Percentiles rank a stretch among this genome's conserved stretches.
Evolutionary conservation across 2,888 invertebrate genomes (phyloP).

Genomic region (Toxonevra muliebris): DNA sequence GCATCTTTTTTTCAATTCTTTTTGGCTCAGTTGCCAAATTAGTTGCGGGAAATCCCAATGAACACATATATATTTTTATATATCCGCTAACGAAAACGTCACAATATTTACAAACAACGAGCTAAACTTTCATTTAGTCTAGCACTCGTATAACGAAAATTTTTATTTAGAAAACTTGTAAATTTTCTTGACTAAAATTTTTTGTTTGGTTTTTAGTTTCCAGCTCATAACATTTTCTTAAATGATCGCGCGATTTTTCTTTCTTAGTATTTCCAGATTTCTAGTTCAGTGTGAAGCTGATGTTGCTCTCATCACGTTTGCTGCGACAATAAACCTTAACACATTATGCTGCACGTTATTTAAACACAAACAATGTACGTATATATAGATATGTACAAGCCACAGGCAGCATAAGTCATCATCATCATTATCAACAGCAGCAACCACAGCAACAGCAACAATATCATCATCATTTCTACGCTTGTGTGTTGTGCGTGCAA

Average conservation of each 20-base stretch:
- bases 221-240: no score
- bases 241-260: neutral
- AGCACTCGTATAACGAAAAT: slow-evolving; percentile 12
- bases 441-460: slow-evolving; percentile 4
- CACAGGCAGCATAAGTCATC: slow-evolving; percentile 11
- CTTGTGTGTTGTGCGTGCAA: slow-evolving; percentile 38
- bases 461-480: neutral
- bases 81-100: slow-evolving; percentile 13
- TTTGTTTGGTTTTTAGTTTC: slow-evolving; percentile 5
- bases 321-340: slow-evolving; percentile 59
- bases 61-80: slow-evolving; percentile 26
- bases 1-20: slow-evolving; percentile 32
- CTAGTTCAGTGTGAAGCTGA: slow-evolving; percentile 7
- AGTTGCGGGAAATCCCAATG: slow-evolving; percentile 62
- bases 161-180: slow-evolving; percentile 21
- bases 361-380: slow-evolving; percentile 48
- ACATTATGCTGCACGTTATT: slow-evolving; percentile 58
- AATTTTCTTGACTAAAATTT: no score
- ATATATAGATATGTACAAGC: slow-evolving; percentile 45
- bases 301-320: slow-evolving; percentile 60
- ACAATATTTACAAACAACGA: slow-evolving; percentile 12
- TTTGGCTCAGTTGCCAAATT: slow-evolving; percentile 52
- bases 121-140: slow-evolving; percentile 7
- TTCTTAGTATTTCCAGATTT: slow-evolving; percentile 13
- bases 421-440: neutral